These are phyloP conservation scores for Brachynemurus nebulosus DNA, from an alignment of 2,888 invertebrate species.

Conservation along the genomic window DNA sequence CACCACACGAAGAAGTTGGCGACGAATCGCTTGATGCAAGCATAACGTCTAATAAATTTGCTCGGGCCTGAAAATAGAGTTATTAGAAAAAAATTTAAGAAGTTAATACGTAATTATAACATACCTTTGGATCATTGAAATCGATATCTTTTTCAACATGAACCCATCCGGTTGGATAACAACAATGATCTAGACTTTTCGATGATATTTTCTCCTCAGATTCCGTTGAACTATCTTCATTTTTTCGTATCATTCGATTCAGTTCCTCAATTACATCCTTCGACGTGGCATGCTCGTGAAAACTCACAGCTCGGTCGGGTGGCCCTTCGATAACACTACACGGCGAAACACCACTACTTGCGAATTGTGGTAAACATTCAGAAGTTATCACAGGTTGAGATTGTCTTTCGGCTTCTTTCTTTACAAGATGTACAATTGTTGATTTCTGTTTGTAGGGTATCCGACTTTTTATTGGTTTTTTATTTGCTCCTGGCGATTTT, in stretches of 20 bases:
- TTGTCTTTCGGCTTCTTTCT: conserved; percentile 6
- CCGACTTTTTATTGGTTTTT: conserved; percentile 23
- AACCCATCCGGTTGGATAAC: conserved; percentile 64
- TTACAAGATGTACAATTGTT: conserved; percentile 6
- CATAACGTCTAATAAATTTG: conserved; percentile 64
- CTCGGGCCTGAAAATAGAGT: conserved; percentile 45
- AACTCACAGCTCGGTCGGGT: conserved; percentile 45
- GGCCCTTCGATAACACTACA: conserved; percentile 33
- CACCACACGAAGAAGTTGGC: conserved; percentile 50
- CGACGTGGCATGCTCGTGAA: conserved; percentile 58
- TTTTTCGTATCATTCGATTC: conserved; percentile 47
- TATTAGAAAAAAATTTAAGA: too few relatives aligned
- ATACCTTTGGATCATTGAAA: conserved; percentile 64
- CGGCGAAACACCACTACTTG: conserved; percentile 26
- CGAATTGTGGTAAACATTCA: conserved; percentile 28
- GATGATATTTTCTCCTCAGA: conserved; percentile 16
- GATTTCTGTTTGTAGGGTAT: conserved; percentile 9
- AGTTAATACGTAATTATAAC: too few relatives aligned
- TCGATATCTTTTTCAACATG: conserved; percentile 65
- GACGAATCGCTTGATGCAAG: conserved; percentile 59
- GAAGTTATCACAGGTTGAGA: conserved; percentile 27
- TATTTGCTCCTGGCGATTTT: conserved; percentile 29
- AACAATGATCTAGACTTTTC: conserved; percentile 42
- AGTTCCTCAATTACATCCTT: conserved; percentile 65
- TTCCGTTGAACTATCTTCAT: conserved; percentile 31